phyloP scores from a whole-genome alignment of 2,888 invertebrate species.

The Automeris io region DNA sequence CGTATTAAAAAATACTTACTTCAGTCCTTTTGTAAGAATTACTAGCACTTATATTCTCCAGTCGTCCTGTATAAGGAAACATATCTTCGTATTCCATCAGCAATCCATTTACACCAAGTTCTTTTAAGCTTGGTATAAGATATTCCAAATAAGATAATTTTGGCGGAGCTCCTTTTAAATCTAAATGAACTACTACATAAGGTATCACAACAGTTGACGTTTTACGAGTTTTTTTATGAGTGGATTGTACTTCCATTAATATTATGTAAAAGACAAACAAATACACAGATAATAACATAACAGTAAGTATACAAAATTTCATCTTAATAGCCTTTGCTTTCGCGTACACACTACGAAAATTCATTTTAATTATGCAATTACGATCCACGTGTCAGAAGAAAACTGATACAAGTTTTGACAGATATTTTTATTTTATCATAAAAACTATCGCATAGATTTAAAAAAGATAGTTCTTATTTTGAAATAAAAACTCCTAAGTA shows the following conservation, averaged over 20 bases:
- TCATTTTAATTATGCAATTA: neutral
- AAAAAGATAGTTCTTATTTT: neutral
- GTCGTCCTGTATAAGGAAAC: slow-evolving; percentile 84
- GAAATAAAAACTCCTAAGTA: neutral
- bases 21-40: slow-evolving; percentile 78
- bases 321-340: slow-evolving; percentile 10
- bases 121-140: slow-evolving; percentile 78
- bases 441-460: neutral
- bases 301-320: slow-evolving; percentile 8
- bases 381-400: neutral
- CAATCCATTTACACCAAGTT: slow-evolving; percentile 85
- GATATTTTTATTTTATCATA: neutral
- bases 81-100: slow-evolving; percentile 92
- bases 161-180: slow-evolving; percentile 90
- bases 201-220: slow-evolving; percentile 23
- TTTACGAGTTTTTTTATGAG: neutral
- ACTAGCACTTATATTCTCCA: slow-evolving; percentile 77
- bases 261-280: slow-evolving; percentile 8
- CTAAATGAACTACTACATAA: slow-evolving; percentile 86
- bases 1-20: slow-evolving; percentile 27
- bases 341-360: neutral
- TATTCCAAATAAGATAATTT: slow-evolving; percentile 78
- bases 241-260: slow-evolving; percentile 6
- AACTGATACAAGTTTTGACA: neutral
- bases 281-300: slow-evolving; percentile 10